Evolutionary conservation across 2,888 invertebrate genomes (phyloP).

Genomic region (Galeopsomyia nigrocyanea): DNA sequence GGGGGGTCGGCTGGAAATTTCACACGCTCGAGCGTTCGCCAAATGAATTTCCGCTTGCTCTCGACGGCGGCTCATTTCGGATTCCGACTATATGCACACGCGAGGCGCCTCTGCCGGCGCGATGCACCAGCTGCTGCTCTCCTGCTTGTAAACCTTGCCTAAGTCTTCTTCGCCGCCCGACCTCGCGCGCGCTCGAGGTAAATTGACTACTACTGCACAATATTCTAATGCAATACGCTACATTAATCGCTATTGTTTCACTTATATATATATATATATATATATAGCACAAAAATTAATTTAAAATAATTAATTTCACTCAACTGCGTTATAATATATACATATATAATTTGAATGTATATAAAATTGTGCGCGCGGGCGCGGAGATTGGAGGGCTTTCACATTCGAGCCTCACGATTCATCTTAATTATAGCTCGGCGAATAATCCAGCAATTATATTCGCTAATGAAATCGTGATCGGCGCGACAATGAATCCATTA

Average conservation of each 20-base stretch:
- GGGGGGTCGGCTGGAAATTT: constrained; percentile 32
- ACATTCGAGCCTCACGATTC: too few relatives aligned
- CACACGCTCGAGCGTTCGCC: constrained; percentile 48
- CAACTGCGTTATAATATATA: too few relatives aligned
- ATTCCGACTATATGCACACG: constrained; percentile 51
- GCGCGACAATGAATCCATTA: constrained; percentile 19
- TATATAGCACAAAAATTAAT: too few relatives aligned
- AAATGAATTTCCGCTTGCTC: constrained; percentile 57
- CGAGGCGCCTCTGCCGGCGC: constrained; percentile 1
- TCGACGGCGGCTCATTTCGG: constrained; percentile 53
- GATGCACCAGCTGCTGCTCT: constrained; percentile 26
- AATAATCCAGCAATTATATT: constrained; percentile 18
- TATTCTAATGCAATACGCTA: constrained; percentile 4
- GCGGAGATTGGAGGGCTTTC: too few relatives aligned
- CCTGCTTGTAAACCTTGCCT: neutral
- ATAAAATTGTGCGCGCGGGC: too few relatives aligned
- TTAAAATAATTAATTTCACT: too few relatives aligned
- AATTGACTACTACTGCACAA: constrained; percentile 27
- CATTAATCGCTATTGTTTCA: too few relatives aligned
- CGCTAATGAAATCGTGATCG: constrained; percentile 26
- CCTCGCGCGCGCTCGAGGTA: constrained; percentile 2
- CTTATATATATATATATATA: too few relatives aligned
- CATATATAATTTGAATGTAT: too few relatives aligned
- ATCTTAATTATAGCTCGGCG: too few relatives aligned
- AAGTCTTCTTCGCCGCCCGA: too few relatives aligned